Evolutionary conservation across 2,888 invertebrate species (phyloP), one percentile per base, ranked within the genome.

Genomic region (Rambutsinella grinnellia): DNA sequence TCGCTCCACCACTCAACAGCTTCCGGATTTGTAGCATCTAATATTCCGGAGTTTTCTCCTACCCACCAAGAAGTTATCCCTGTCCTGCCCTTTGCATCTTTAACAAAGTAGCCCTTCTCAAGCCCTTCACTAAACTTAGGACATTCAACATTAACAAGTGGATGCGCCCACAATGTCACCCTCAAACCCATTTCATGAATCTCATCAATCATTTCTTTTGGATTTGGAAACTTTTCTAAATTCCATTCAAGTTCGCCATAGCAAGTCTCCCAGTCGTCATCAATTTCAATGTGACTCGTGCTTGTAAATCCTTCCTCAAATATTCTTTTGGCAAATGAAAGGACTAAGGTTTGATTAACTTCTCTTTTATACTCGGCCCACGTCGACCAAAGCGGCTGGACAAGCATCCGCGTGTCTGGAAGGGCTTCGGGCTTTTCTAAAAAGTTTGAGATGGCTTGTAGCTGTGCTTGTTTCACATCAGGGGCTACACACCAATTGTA

Each of bases 201-300:
- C 21, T 77, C 68, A 2, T 61, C 46, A 5, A 82, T 75, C 80
- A 83, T 80, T 26, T 46, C 82, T 57, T 84, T 82, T 2, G 86
- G 84, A 76, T 86, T 84, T 0, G 92, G 91, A 84, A 95, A 93
- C 85, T 92, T 93, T 8, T 86, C 87, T 24, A 88, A 87, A 81
- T 93, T 90, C 76, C 96, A 94, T 2, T 89, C 89, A 65, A 93
- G 87, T 0, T 94, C 93, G 0, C 96, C 96, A 85, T 95, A 95
- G 85, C 93, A 93, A 13, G 90, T 90, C 86, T 96, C 95, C 94
- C 95, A 96, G 24, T 92, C 90, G 85, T 96, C 96, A 83, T 96
- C 95, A 72, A 97, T 93, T 87, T 95, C 95, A 54, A 94, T 87
- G 85, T 94, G 93, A 23, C 76, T 75, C 44, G 61, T 36, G 23